phyloP scores from a whole-genome alignment of 2,113 vertebrate species.

The Spea bombifrons region DNA sequence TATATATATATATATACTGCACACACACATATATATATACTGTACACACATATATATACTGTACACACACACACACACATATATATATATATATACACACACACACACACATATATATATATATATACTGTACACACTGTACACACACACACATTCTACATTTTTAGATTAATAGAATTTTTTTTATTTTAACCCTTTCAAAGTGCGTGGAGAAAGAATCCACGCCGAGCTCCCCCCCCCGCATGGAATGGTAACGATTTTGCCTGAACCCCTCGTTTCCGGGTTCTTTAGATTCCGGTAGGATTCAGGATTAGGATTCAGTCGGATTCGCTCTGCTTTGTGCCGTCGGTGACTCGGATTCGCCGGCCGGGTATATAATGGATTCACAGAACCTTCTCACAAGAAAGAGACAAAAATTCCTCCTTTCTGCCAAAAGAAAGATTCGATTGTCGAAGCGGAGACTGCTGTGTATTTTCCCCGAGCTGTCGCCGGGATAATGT shows the following conservation, averaged over 20 bases:
- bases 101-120: no score
- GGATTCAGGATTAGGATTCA: neutral
- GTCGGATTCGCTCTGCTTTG: neutral
- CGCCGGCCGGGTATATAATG: constrained; percentile 50
- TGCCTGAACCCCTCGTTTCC: neutral
- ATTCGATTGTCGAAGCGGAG: constrained; percentile 49
- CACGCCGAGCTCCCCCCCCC: no score
- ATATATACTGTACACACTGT: no score
- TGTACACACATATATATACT: no score
- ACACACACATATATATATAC: no score
- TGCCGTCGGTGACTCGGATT: neutral
- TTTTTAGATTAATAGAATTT: no score
- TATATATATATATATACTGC: no score
- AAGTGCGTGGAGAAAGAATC: neutral
- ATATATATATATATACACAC: no score
- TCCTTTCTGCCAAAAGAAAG: constrained; percentile 44
- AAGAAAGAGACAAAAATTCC: constrained; percentile 49
- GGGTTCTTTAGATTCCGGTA: neutral
- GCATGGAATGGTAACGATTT: no score
- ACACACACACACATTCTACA: no score
- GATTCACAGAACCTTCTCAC: constrained; percentile 49
- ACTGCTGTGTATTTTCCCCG: constrained; percentile 49
- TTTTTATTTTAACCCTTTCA: neutral
- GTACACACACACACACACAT: no score
- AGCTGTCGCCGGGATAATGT: constrained; percentile 53